Evolutionary conservation across 2,113 vertebrate genomes (phyloP), one percentile per base, ranked within the genome.

Genomic region (Ochotona princeps): DNA sequence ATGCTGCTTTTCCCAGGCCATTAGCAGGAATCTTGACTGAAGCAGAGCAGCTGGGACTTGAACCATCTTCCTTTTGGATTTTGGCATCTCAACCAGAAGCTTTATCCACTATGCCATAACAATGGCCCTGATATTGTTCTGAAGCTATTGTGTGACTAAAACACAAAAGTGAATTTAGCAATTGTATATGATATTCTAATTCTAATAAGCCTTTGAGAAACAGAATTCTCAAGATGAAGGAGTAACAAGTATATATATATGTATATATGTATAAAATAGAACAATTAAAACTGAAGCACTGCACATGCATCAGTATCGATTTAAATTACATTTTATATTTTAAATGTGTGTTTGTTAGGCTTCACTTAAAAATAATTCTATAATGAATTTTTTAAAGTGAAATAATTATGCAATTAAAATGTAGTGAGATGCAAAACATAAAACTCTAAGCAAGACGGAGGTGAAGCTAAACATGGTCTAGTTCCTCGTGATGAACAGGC

Each of bases 311-410:
- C n/a, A 57, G 28, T 35, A 83, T 61, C 76, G 87, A 69, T 74
- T 80, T 57, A 66, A 38, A 74, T 84, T 91, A 38, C 54, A 72
- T 44, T 90, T 89, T 78, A 21, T 80, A 3, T 14, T 51, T 51
- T 69, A 5, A 60, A 8, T 49, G 12, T 78, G 20, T 10, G 10
- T 32, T 21, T 51, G 10, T 65, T 89, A 83, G 26, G 26, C 15
- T 78, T 79, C 69, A 84, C 32, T 90, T 76, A 70, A 92, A 93
- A 92, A 70, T 63, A 54, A 80, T 83, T 93, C 32, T 1, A 49
- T 25, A 65, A 86, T 47, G 38, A 63, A 82, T 5, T 20, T 82
- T 49, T 73, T 13, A 57, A 87, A 75, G 7, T 83, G 23, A 73
- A 89, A 44, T 67, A 66, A 83, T 61, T 79, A 86, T 57, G 23